Base-by-base conservation (phyloP, 2,113 vertebrate genomes). In the Oncorhynchus clarkii region DNA sequence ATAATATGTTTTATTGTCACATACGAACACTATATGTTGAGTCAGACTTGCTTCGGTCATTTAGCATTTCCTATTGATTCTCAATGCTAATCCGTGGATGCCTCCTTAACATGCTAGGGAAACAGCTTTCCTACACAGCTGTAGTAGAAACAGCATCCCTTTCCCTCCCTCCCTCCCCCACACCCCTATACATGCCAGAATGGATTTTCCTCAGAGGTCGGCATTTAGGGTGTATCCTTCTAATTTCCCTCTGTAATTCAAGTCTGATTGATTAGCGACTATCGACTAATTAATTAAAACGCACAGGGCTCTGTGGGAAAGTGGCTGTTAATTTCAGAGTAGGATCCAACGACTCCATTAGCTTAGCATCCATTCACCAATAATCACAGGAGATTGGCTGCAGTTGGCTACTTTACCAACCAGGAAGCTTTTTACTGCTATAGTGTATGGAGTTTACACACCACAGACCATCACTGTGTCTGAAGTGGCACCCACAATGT, bases 171-270 rank as follows among this genome's bases (percentile, higher is more conserved):
- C 68, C 78, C 73, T 16, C 39, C 34, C 34, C 1, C 34, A 31
- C 71, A 72, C 77, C 78, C 80, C 80, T 84, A 73, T 51, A 77
- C 14, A 76, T 13, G 26, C 31, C 68, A 73, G 60, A 79, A 83
- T 80, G 70, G 75, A 85, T 84, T 72, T 60, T 73, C 80, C 77
- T 81, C 70, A 1, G 39, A 81, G 83, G 80, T 72, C 74, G 62
- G 34, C 49, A 72, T 79, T 82, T 79, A 67, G 68, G 76, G 74
- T 82, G 87, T 87, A 84, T 66, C 59, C 62, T 74, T 79, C 76
- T 87, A 89, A 89, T 83, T 84, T 82, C 85, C 84, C 48, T 12
- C 81, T 76, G 75, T 82, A 82, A 86, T 72, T 88, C 80, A 84
- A 3, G 72, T 2, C 3, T 67, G 80, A 91, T 84, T 86, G 88